A percentile compares a stretch with the other conserved stretches of the same genome.
phyloP scores from a whole-genome alignment of 2,797 vertebrate species.

The Takifugu rubripes region DNA sequence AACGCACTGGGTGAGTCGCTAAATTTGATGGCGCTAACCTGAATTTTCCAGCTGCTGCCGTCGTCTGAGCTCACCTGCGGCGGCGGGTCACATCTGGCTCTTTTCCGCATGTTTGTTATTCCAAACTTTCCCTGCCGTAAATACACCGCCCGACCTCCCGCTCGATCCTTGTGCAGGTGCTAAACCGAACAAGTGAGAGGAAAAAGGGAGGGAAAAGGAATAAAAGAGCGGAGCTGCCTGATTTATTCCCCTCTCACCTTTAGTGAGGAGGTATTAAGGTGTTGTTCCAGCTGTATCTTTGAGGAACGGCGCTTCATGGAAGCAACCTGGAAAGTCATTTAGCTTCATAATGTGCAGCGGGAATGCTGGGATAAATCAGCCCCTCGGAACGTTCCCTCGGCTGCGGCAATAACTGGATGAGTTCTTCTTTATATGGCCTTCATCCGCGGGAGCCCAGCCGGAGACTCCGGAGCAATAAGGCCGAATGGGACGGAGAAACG shows the following conservation, averaged over 20 bases:
- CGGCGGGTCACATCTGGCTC: conserved; percentile 31
- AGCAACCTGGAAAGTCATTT: conserved; percentile 31
- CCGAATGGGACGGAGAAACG: conserved; percentile 35
- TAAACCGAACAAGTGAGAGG: conserved; percentile 28
- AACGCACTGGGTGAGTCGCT: not conserved
- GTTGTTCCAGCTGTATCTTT: conserved; percentile 27
- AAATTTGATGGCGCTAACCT: not conserved
- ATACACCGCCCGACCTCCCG: conserved; percentile 28
- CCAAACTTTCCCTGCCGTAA: conserved; percentile 31
- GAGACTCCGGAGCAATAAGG: conserved; percentile 25
- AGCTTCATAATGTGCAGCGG: conserved; percentile 13
- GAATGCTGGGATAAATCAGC: conserved; percentile 28
- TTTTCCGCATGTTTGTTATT: conserved; percentile 34
- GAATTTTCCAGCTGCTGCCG: conserved; percentile 11
- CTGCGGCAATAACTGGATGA: conserved; percentile 14
- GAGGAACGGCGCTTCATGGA: conserved; percentile 11
- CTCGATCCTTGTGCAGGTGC: conserved; percentile 7
- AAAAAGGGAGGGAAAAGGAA: conserved; percentile 1
- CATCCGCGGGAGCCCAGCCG: conserved; percentile 25
- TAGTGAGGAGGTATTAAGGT: conserved; percentile 21
- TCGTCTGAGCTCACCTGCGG: conserved; percentile 15
- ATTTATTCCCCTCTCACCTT: conserved; percentile 2
- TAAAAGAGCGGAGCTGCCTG: conserved; percentile 1
- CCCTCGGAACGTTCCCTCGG: conserved; percentile 21
- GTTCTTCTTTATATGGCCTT: conserved; percentile 18